These are phyloP conservation scores for Scortum barcoo DNA, from an alignment of 2,113 vertebrate species.

Conservation along the genomic window DNA sequence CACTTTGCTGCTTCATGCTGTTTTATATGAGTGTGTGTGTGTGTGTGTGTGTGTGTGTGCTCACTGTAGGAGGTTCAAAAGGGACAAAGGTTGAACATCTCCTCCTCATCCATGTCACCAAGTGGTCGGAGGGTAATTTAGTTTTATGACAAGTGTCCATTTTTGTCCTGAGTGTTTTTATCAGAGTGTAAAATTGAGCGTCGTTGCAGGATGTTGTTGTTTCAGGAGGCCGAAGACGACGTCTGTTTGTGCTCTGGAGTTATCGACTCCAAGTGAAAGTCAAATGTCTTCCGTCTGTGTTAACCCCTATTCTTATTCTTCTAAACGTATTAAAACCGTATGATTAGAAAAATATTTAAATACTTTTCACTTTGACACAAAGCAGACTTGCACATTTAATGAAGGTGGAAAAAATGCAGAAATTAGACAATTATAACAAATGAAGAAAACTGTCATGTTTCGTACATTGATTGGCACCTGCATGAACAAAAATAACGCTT, in stretches of 20 bases:
- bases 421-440: neutral
- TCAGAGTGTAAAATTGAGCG: neutral
- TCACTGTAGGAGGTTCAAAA: neutral
- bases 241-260: neutral
- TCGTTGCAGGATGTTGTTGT: neutral
- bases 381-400: no score
- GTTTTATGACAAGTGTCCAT: neutral
- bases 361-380: no score
- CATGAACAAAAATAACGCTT: neutral
- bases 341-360: neutral
- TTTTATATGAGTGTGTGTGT: constrained; percentile 4
- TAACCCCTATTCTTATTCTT: no score
- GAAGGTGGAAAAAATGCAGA: no score
- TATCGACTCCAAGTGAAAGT: neutral
- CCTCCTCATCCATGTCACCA: neutral
- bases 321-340: no score
- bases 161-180: neutral
- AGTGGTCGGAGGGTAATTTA: neutral
- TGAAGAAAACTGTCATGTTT: neutral
- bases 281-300: neutral
- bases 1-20: neutral
- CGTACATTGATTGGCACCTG: neutral
- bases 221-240: neutral
- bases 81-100: neutral
- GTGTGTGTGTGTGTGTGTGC: constrained; percentile 12